Evolutionary conservation across 2,888 invertebrate species (phyloP).

Genomic region (Meiosimyza platycephala): DNA sequence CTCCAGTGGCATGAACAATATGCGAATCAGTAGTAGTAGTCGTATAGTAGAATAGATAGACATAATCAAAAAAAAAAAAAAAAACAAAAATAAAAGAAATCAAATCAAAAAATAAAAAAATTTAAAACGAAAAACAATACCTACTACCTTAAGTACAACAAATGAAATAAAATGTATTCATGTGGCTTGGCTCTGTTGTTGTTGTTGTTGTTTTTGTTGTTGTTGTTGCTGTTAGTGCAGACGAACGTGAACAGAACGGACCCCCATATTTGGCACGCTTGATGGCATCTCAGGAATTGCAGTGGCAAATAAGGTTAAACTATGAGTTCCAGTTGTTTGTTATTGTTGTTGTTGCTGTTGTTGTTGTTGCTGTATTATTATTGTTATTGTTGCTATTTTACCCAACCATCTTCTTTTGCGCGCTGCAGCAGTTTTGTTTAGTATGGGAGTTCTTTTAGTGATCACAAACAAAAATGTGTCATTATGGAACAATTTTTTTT

Average conservation of each 20-base stretch:
- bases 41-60: background rate
- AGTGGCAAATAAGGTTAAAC: constrained; percentile 36
- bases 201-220: constrained; percentile 44
- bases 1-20: constrained; percentile 23
- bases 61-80: background rate
- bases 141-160: constrained; percentile 3
- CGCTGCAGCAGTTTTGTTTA: background rate
- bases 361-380: constrained; percentile 28
- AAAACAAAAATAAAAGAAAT: constrained; percentile 15
- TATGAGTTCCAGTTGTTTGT: constrained; percentile 34
- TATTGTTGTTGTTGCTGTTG: constrained; percentile 29
- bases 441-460: constrained; percentile 44
- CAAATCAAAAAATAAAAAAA: background rate
- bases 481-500: constrained; percentile 16
- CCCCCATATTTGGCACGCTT: constrained; percentile 31
- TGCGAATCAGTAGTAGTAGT: constrained; percentile 32
- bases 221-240: constrained; percentile 40
- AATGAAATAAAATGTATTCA: constrained; percentile 24
- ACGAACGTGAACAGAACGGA: background rate
- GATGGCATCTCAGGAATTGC: constrained; percentile 35
- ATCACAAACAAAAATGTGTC: constrained; percentile 10
- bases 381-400: constrained; percentile 28
- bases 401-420: constrained; percentile 42
- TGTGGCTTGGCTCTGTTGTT: constrained; percentile 39
- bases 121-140: constrained; percentile 18